phyloP scores from a whole-genome alignment of 2,797 vertebrate genomes.

The Labroides dimidiatus region DNA sequence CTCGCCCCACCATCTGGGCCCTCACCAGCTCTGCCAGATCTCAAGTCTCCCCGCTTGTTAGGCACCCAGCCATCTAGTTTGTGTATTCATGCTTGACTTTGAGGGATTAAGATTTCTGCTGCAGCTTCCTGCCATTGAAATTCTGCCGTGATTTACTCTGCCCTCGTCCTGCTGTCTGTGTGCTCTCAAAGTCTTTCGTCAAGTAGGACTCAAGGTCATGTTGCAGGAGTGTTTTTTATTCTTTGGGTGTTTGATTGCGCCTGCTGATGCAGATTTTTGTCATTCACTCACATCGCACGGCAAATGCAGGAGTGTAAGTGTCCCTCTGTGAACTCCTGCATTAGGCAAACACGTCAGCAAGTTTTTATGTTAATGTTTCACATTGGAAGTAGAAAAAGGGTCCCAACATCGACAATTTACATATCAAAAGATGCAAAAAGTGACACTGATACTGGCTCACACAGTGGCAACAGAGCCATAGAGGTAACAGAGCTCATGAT shows the following conservation, averaged over 20 bases:
- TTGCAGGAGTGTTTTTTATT: constrained; percentile 22
- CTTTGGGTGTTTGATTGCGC: neutral
- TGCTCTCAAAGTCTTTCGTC: constrained; percentile 19
- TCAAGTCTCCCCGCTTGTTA: constrained; percentile 39
- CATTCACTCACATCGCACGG: neutral
- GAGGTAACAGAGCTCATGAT: constrained; percentile 5
- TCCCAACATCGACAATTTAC: constrained; percentile 16
- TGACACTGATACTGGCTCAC: neutral
- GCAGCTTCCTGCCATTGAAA: constrained; percentile 30
- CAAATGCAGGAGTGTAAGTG: neutral
- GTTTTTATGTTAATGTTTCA: constrained; percentile 34
- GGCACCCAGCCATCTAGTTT: constrained; percentile 29
- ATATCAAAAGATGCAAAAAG: constrained; percentile 12
- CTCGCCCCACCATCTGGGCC: constrained; percentile 58
- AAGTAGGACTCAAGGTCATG: constrained; percentile 41
- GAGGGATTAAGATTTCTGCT: constrained; percentile 44
- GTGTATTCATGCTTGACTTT: constrained; percentile 37
- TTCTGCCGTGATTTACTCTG: constrained; percentile 36
- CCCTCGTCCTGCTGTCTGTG: constrained; percentile 9
- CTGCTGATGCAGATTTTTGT: neutral
- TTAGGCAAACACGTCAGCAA: constrained; percentile 33
- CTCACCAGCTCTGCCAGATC: constrained; percentile 21
- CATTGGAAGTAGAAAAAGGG: neutral
- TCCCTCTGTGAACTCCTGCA: constrained; percentile 17
- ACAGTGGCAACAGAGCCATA: neutral